Evolutionary conservation across 2,797 vertebrate genomes (phyloP), one percentile per base, ranked within the genome.

Genomic region (Smutsia temminckii): DNA sequence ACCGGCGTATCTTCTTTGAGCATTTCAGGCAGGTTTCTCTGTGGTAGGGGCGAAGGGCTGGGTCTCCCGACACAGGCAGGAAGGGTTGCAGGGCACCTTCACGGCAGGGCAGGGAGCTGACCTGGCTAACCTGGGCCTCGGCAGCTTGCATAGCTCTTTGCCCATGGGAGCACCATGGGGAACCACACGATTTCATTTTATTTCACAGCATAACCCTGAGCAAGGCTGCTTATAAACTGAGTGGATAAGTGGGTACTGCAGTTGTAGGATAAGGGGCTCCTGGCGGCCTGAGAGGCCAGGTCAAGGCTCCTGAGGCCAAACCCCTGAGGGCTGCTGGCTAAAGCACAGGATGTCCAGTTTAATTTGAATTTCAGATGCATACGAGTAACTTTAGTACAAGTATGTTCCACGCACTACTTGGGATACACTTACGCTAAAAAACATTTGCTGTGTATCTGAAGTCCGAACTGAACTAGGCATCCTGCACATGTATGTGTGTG

Each of bases 161-260:
- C 10, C 46, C 12, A 12, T 12, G 46, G 46, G 46, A 46, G 2
- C 3, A 12, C 46, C 46, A 12, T 46, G 46, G 46, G 46, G 46
- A 46, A 46, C 46, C 46, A 46, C 46, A 46, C 46, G 11, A 46
- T 46, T 46, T 46, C 46, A 46, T 11, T 46, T 46, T 12, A 46
- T 46, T 46, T 46, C 46, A 46, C 46, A 46, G n/a, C n/a, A 4
- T 13, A n/a, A 79, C 55, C 32, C 40, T 29, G 53, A 37, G 83
- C 64, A 40, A 51, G 37, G 51, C 61, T 13, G 55, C 46, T 69
- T 42, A 55, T n/a, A n/a, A 17, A 12, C 12, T 11, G 16, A 34
- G 7, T 49, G 18, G 20, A 7, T 6, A 5, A 32, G 20, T 29
- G 64, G n/a, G 40, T 46, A 14, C 46, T 1, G 34, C 27, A 0